These are phyloP conservation scores for Spatulosminthurus flaviceps DNA, from an alignment of 2,888 invertebrate species.

Conservation along the genomic window DNA sequence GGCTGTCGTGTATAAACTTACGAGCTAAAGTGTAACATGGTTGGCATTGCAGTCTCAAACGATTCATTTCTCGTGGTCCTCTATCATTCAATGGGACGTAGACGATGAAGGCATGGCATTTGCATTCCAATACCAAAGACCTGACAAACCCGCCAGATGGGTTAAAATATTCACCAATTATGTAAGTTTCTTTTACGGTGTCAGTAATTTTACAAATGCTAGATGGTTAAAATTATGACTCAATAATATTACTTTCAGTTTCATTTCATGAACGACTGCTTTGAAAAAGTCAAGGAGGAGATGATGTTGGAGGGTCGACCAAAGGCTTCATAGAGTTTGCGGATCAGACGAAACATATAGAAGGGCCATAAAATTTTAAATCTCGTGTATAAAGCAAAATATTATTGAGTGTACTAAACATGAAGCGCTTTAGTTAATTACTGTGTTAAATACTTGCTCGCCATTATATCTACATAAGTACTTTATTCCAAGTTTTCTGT, in stretches of 20 bases:
- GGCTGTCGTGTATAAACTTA: too few relatives aligned
- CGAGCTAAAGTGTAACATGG: too few relatives aligned
- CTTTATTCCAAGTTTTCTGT: background rate
- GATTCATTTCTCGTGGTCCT: constrained; percentile 84
- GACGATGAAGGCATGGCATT: constrained; percentile 94
- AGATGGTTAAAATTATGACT: too few relatives aligned
- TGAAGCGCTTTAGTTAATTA: constrained; percentile 12
- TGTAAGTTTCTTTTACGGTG: constrained; percentile 70
- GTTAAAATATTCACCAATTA: constrained; percentile 88
- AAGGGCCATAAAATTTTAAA: constrained; percentile 31
- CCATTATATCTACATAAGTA: constrained; percentile 6
- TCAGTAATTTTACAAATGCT: background rate
- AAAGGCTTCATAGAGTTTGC: constrained; percentile 33
- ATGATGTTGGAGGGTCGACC: constrained; percentile 63
- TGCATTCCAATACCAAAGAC: constrained; percentile 84
- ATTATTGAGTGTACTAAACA: background rate
- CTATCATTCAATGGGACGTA: constrained; percentile 84
- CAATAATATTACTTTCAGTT: constrained; percentile 68
- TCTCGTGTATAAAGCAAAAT: background rate
- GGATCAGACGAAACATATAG: constrained; percentile 27
- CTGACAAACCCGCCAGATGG: constrained; percentile 82
- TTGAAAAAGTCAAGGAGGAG: constrained; percentile 94
- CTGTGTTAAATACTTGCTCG: constrained; percentile 2
- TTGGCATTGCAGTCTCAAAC: constrained; percentile 72
- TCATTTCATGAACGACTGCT: constrained; percentile 90